Base-by-base conservation (phyloP, 2,797 vertebrate genomes). In the Enteromius viviparus region DNA sequence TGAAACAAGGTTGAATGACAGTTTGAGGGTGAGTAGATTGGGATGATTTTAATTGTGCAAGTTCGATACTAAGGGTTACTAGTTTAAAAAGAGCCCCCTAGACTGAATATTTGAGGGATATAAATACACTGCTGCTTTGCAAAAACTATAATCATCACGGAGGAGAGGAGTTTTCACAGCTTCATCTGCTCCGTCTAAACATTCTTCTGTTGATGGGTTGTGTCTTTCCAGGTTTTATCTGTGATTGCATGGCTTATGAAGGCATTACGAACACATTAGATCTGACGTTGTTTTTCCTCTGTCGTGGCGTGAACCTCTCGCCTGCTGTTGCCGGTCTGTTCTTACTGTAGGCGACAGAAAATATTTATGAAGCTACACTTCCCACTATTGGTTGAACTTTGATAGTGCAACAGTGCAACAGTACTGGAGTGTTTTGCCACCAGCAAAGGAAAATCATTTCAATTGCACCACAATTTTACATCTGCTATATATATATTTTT, bases 301-400 rank as follows among this genome's bases (percentile, higher is more conserved):
- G 77, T 14, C 14, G 40, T 72, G 68, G 37, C 8, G 12, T 72
- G 53, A 45, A 72, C 19, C 68, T 72, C 68, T 70, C 64, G 42
- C 47, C 80, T 77, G 55, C 80, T 85, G 84, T 74, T 78, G 62
- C 82, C 83, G 62, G 84, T 76, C 77, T 84, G 78, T 58, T 51
- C 37, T 26, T 65, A 10, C 79, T 84, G 83, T 75, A 80, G 29
- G 23, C 37, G 68, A 53, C 21, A 47, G 17, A 32, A 55, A 32
- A 72, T 83, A 86, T 89, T 82, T 84, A 21, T 79, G 82, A 90
- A 89, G 53, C 92, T 88, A 84, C 82, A 85, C 90, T 91, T 88
- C 93, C 93, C 89, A 93, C 94, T 87, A 70, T 88, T 92, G 94
- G 91, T 81, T 77, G 49, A 86, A 21, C 47, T 17, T 17, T 14